These are phyloP conservation scores for Calliphora vomitoria DNA, from an alignment of 2,888 invertebrate species.

Conservation along the genomic window DNA sequence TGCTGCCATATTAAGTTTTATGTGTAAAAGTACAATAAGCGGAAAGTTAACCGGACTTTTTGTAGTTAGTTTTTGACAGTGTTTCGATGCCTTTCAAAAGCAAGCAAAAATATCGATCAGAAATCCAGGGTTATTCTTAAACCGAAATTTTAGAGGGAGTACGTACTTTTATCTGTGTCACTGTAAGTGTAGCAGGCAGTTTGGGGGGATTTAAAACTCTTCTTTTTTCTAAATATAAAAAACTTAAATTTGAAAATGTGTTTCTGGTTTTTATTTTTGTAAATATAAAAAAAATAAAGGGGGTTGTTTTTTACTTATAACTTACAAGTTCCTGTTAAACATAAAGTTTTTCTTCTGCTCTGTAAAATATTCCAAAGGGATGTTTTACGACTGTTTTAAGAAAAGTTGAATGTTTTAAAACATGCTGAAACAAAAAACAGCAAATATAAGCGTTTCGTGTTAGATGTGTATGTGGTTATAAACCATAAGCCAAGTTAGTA, in stretches of 20 bases:
- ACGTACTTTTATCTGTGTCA: too few species aligned
- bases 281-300: background rate
- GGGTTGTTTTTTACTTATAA: slow-evolving; percentile 26
- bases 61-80: too few species aligned
- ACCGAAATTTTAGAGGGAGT: too few species aligned
- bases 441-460: slow-evolving; percentile 25
- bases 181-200: slow-evolving; percentile 22
- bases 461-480: slow-evolving; percentile 48
- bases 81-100: too few species aligned
- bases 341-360: slow-evolving; percentile 15
- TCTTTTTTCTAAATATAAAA: slow-evolving; percentile 19
- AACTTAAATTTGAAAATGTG: slow-evolving; percentile 39
- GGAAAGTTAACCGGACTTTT: too few species aligned
- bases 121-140: too few species aligned
- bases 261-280: background rate
- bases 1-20: too few species aligned
- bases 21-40: too few species aligned
- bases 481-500: slow-evolving; percentile 77
- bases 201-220: background rate
- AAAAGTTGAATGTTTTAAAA: slow-evolving; percentile 53
- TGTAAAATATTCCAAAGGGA: slow-evolving; percentile 75
- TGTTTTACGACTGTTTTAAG: slow-evolving; percentile 68
- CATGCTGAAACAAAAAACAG: background rate
- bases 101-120: too few species aligned
- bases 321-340: background rate